Evolutionary conservation across 2,888 invertebrate species (phyloP), one percentile per base, ranked within the genome.

Genomic region (Polylopha cassiicola): DNA sequence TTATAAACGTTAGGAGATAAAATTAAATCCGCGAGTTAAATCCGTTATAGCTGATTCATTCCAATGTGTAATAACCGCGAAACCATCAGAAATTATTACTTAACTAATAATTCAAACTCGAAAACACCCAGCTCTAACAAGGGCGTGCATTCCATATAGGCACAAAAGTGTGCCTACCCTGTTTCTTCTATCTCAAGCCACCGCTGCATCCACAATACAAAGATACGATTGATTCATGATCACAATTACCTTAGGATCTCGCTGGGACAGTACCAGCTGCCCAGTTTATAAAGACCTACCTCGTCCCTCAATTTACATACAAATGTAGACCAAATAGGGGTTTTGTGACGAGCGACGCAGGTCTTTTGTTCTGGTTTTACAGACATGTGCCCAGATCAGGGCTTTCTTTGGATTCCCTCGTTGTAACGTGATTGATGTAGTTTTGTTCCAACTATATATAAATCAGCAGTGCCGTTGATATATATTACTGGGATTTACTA

Each of bases 201-300:
- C n/a, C n/a, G n/a, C n/a, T n/a, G n/a, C n/a, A n/a, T n/a, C n/a
- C n/a, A n/a, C n/a, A n/a, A 72, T 73, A 62, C 63, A 63, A 60
- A 65, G 71, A 77, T 73, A 71, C 59, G 80, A 79, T 80, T 82
- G 82, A 84, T 81, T 77, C 78, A 82, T 78, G 73, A 65, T 72
- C 72, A 71, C 80, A 79, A 81, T 82, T 80, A 82, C 77, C 77
- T 80, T 66, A 62, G 64, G 65, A 73, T 73, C 71, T 73, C 70
- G 73, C 72, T 64, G 62, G 65, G 63, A 65, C 63, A 64, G 61
- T 60, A 64, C 64, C 60, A 58, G 16, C 7, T 9, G 30, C 11
- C 41, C 34, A 30, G n/a, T 21, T 26, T 14, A 8, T 15, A 21
- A 21, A 36, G 36, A 36, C 1, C 30, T n/a, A 1, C 21, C 13